Evolutionary conservation across 2,797 vertebrate genomes (phyloP).

Genomic region (Scyliorhinus canicula): DNA sequence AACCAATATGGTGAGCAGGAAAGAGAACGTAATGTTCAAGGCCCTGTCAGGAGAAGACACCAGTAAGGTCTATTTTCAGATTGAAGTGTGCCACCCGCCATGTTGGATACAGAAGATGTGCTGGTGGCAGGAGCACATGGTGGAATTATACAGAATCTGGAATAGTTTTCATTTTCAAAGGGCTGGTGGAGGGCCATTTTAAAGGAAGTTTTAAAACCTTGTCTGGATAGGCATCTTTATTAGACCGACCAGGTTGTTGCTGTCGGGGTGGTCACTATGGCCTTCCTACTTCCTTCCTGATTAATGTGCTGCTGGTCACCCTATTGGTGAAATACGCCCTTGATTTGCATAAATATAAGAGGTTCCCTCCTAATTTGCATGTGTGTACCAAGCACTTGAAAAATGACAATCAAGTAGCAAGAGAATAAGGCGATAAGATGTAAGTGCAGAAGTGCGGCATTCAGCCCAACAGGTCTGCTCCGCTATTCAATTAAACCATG

Average conservation of each 20-base stretch:
- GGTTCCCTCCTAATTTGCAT: background rate
- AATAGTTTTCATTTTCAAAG: background rate
- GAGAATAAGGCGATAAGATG: background rate
- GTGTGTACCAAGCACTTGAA: background rate
- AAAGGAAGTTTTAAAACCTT: background rate
- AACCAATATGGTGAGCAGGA: too few species aligned
- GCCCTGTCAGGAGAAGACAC: too few species aligned
- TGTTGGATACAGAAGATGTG: background rate
- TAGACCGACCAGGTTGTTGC: background rate
- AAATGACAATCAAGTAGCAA: background rate
- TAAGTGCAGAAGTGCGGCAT: too few species aligned
- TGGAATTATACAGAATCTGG: too few species aligned
- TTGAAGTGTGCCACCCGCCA: background rate
- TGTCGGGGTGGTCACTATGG: background rate
- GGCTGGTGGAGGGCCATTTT: background rate
- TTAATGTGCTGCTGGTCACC: background rate
- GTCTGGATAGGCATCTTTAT: background rate
- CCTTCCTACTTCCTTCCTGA: background rate
- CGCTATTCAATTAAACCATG: too few species aligned
- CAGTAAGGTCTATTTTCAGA: background rate
- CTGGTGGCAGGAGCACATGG: background rate
- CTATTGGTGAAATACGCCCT: background rate
- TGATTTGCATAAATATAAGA: background rate
- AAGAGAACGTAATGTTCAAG: too few species aligned
- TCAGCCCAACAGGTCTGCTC: too few species aligned